phyloP scores from a whole-genome alignment of 2,888 invertebrate species.

The Drosophila pegasa region DNA sequence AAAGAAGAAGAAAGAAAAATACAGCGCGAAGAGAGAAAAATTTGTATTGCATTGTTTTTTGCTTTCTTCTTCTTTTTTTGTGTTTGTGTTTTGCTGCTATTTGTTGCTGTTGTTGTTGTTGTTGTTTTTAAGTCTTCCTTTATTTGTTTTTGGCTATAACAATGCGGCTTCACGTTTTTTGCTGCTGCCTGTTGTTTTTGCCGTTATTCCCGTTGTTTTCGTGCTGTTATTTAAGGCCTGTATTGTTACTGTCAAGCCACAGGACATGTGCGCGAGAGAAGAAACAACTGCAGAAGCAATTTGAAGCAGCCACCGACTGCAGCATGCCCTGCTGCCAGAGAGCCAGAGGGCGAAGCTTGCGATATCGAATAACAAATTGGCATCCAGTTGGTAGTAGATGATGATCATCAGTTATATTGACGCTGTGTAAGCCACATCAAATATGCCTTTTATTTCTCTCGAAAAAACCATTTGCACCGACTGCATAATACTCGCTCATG shows the following conservation, averaged over 20 bases:
- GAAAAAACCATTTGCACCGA: too few species aligned
- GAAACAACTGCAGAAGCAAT: neutral
- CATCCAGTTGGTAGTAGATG: neutral
- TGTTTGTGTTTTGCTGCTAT: slow-evolving; percentile 33
- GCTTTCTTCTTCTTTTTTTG: slow-evolving; percentile 1
- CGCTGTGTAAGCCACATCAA: too few species aligned
- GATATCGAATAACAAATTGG: neutral
- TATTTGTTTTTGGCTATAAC: slow-evolving; percentile 10
- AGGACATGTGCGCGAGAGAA: neutral
- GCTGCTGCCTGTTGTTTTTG: slow-evolving; percentile 10
- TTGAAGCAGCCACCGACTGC: neutral
- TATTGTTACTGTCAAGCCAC: slow-evolving; percentile 18
- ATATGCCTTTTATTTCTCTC: too few species aligned
- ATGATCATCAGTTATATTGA: neutral
- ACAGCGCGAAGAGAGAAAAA: slow-evolving; percentile 26
- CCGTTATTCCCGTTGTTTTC: slow-evolving; percentile 20
- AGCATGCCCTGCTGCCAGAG: neutral
- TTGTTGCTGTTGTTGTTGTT: slow-evolving; percentile 39
- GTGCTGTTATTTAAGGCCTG: slow-evolving; percentile 20
- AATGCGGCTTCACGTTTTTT: slow-evolving; percentile 24
- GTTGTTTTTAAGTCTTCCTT: slow-evolving; percentile 9
- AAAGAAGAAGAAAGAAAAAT: slow-evolving; percentile 14
- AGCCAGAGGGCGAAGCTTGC: neutral
- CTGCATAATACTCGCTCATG: neutral
- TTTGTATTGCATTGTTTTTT: slow-evolving; percentile 61